phyloP scores from a whole-genome alignment of 2,113 vertebrate genomes.

The Tenrec ecaudatus region DNA sequence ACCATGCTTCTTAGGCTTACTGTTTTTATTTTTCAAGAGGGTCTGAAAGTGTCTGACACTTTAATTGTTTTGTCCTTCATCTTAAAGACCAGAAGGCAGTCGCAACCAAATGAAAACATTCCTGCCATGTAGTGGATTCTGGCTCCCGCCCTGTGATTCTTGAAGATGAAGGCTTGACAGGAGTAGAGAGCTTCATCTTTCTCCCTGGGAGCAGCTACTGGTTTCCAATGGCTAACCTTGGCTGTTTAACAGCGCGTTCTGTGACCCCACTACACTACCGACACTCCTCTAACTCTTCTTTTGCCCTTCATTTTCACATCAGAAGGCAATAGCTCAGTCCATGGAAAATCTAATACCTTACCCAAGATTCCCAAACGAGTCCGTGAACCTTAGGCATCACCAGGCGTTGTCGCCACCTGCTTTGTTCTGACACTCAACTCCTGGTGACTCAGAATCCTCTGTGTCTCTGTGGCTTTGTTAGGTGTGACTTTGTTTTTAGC shows the following conservation, averaged over 20 bases:
- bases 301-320: neutral
- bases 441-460: slow-evolving; percentile 53
- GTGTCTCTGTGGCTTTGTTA: neutral
- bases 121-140: too few relatives aligned
- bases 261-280: too few relatives aligned
- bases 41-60: neutral
- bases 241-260: too few relatives aligned
- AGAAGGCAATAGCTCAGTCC: neutral
- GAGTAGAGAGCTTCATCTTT: too few relatives aligned
- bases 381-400: neutral
- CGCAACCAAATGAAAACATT: too few relatives aligned
- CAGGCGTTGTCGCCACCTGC: neutral
- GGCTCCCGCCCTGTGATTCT: too few relatives aligned
- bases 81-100: too few relatives aligned
- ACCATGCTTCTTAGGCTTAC: neutral
- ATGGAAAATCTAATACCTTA: slow-evolving; percentile 36
- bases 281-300: too few relatives aligned
- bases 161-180: too few relatives aligned
- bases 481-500: slow-evolving; percentile 61
- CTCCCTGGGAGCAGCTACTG: too few relatives aligned
- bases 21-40: slow-evolving; percentile 24
- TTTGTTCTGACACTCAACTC: neutral
- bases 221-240: too few relatives aligned
- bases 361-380: slow-evolving; percentile 26
- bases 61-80: neutral